Evolutionary conservation across 1,140 invertebrate genomes (phyloP), one percentile per base, ranked within the genome.

Genomic region (Euwallacea similis): DNA sequence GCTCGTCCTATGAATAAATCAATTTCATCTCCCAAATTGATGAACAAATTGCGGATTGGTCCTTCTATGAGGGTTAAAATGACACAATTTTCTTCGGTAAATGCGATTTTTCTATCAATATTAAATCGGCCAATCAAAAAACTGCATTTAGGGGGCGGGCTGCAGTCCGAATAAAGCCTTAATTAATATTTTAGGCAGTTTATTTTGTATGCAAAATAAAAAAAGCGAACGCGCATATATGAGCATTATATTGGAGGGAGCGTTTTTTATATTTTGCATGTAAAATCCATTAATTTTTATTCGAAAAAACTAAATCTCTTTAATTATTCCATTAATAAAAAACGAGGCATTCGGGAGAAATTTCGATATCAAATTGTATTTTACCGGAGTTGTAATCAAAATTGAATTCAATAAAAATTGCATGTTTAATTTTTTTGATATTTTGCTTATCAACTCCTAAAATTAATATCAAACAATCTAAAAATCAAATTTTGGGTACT

Each of bases 251-350:
- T 59, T 58, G 47, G 41, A 54, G 54, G 33, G 47, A 21, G 61
- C 56, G 65, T 71, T 70, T 71, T 66, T 66, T 71, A 65, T 71
- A 71, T 71, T 71, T 71, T 71, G 69, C 69, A 71, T 71, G 60
- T 71, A 64, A 71, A 71, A 71, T 71, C 69, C 69, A 71, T 71
- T 71, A 71, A 71, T 71, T 71, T 71, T 71, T 71, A 65, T 65
- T 71, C 62, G 61, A 71, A 71, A 62, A 71, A 71, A 71, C 54
- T 71, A 71, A 71, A 71, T 71, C 69, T 71, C 69, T 71, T 71
- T 71, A 71, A 71, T 71, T 71, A 71, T 71, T 71, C 69, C 69
- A 71, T 71, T 71, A 71, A 71, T 71, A 71, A 71, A 71, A 71
- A 71, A 71, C 69, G 69, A 71, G 21, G 61, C 69, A 66, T 71